These are phyloP conservation scores for Hydrophis major DNA, from an alignment of 2,797 vertebrate genomes.

Conservation along the genomic window DNA sequence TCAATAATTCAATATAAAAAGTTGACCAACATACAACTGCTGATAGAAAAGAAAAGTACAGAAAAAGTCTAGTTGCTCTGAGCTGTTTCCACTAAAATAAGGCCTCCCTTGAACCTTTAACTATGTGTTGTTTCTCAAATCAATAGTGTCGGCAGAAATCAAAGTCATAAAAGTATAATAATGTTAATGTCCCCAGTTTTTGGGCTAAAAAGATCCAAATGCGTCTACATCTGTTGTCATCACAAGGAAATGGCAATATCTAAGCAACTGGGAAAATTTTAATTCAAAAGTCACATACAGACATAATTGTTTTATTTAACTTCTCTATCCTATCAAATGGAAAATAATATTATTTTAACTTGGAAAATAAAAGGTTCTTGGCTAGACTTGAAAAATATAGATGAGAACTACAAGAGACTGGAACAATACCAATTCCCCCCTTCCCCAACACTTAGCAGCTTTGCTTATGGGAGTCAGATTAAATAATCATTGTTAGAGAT, in stretches of 20 bases:
- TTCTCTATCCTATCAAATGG: conserved; percentile 28
- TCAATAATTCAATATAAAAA: conserved; percentile 11
- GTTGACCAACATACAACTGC: neutral
- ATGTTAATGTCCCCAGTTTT: neutral
- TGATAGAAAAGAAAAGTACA: neutral
- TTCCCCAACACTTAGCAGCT: conserved; percentile 10
- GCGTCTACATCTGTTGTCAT: neutral
- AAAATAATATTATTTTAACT: neutral
- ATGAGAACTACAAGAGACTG: conserved; percentile 22
- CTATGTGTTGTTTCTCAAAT: neutral
- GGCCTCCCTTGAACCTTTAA: conserved; percentile 4
- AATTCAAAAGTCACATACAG: neutral
- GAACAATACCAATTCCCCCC: neutral
- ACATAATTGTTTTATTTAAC: neutral
- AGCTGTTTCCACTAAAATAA: conserved; percentile 14
- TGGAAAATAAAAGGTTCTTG: conserved; percentile 27
- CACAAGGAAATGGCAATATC: neutral
- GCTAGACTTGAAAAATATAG: conserved; percentile 43
- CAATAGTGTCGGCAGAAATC: neutral
- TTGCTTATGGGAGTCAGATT: neutral
- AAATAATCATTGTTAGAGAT: neutral
- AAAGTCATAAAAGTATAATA: neutral
- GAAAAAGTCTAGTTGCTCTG: neutral
- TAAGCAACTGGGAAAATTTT: neutral
- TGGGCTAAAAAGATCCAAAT: neutral